These are phyloP conservation scores for Nothura maculosa DNA, from an alignment of 2,797 vertebrate genomes.

Conservation along the genomic window DNA sequence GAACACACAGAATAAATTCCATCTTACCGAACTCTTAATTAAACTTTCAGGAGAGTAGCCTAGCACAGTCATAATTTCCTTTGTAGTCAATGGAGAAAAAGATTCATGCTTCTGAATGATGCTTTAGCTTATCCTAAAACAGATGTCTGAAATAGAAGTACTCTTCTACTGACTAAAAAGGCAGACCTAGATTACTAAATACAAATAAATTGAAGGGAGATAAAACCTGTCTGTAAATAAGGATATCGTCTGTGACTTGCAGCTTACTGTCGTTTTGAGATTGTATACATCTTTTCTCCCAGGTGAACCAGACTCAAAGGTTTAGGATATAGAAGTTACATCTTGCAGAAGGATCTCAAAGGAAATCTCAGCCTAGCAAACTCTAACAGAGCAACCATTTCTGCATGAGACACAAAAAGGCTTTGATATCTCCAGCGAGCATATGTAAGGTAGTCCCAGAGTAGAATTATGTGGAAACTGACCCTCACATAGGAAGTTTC, in stretches of 20 bases:
- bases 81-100: neutral
- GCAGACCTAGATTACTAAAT: neutral
- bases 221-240: neutral
- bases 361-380: neutral
- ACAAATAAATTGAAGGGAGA: neutral
- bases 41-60: neutral
- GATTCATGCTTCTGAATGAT: neutral
- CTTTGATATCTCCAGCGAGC: neutral
- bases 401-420: neutral
- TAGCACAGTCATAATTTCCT: neutral
- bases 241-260: neutral
- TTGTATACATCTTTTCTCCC: neutral
- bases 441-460: neutral
- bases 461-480: neutral
- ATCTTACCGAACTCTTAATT: neutral
- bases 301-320: neutral
- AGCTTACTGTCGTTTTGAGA: neutral
- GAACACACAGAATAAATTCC: neutral
- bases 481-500: neutral
- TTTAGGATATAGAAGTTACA: neutral
- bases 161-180: neutral
- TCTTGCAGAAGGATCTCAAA: neutral
- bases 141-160: neutral
- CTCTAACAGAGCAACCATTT: neutral
- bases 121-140: neutral